Evolutionary conservation across 2,888 invertebrate species (phyloP).

Genomic region (Eucera pruinosa): DNA sequence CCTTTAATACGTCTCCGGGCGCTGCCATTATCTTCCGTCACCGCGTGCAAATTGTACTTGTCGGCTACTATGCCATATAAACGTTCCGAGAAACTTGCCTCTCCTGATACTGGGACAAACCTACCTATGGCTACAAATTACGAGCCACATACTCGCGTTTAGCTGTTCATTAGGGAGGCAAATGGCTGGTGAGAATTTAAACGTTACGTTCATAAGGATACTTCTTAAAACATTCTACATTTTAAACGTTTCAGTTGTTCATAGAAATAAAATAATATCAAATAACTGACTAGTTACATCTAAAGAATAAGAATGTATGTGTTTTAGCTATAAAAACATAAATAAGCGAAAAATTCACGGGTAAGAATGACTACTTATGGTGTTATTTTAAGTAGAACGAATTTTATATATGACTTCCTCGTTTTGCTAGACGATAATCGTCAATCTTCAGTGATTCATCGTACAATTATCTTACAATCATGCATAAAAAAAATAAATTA

Average conservation of each 20-base stretch:
- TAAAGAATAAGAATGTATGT: background rate
- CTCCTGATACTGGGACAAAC: slow-evolving; percentile 41
- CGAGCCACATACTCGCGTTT: slow-evolving; percentile 26
- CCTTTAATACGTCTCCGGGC: slow-evolving; percentile 73
- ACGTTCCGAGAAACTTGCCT: slow-evolving; percentile 40
- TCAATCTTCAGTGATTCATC: too few relatives aligned
- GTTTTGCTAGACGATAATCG: too few relatives aligned
- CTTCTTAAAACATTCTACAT: background rate
- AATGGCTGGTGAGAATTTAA: background rate
- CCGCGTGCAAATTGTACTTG: slow-evolving; percentile 66
- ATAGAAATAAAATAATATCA: background rate
- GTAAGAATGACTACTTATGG: too few relatives aligned
- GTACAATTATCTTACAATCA: too few relatives aligned
- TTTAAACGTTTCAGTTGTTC: background rate
- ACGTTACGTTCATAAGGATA: background rate
- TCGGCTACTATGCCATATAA: slow-evolving; percentile 50
- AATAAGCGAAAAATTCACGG: too few relatives aligned
- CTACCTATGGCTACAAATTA: slow-evolving; percentile 17
- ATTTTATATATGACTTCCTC: too few relatives aligned
- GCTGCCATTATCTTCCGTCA: slow-evolving; percentile 68
- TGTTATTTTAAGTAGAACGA: too few relatives aligned
- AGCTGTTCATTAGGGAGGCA: slow-evolving; percentile 18
- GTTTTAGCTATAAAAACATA: background rate
- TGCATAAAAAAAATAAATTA: too few relatives aligned
- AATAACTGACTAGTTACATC: background rate